phyloP scores from a whole-genome alignment of 2,888 invertebrate species.

The Apeira syringaria region DNA sequence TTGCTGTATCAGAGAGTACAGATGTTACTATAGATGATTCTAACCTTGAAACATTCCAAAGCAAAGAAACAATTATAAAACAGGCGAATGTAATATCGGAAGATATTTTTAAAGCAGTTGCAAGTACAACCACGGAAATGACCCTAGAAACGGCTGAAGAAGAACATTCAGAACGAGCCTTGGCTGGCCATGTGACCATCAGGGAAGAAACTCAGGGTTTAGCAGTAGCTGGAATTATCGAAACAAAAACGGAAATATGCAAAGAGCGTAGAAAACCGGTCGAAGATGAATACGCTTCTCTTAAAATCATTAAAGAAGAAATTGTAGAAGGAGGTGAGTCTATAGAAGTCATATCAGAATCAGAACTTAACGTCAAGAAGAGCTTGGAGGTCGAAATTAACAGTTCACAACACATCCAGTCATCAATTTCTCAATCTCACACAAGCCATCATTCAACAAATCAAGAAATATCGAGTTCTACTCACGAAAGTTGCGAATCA shows the following conservation, averaged over 20 bases:
- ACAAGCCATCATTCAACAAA: not conserved
- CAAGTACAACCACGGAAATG: slow-evolving; percentile 21
- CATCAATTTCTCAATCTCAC: slow-evolving; percentile 30
- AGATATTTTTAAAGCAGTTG: slow-evolving; percentile 28
- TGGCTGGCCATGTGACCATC: slow-evolving; percentile 16
- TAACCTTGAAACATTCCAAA: slow-evolving; percentile 25
- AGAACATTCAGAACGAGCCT: slow-evolving; percentile 16
- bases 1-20: slow-evolving; percentile 32
- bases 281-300: slow-evolving; percentile 27
- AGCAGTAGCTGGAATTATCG: slow-evolving; percentile 28
- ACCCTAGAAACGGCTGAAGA: slow-evolving; percentile 27
- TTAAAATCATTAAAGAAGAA: slow-evolving; percentile 28
- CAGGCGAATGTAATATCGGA: slow-evolving; percentile 22
- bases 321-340: slow-evolving; percentile 18
- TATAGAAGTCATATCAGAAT: slow-evolving; percentile 16
- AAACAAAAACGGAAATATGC: slow-evolving; percentile 26
- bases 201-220: slow-evolving; percentile 22
- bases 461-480: slow-evolving; percentile 2
- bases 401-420: slow-evolving; percentile 10
- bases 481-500: not conserved
- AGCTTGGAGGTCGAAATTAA: slow-evolving; percentile 20
- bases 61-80: slow-evolving; percentile 24
- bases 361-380: slow-evolving; percentile 24
- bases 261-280: slow-evolving; percentile 20
- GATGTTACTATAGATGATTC: slow-evolving; percentile 26